Evolutionary conservation across 2,797 vertebrate genomes (phyloP), one percentile per base, ranked within the genome.

Genomic region (Spheniscus humboldti): DNA sequence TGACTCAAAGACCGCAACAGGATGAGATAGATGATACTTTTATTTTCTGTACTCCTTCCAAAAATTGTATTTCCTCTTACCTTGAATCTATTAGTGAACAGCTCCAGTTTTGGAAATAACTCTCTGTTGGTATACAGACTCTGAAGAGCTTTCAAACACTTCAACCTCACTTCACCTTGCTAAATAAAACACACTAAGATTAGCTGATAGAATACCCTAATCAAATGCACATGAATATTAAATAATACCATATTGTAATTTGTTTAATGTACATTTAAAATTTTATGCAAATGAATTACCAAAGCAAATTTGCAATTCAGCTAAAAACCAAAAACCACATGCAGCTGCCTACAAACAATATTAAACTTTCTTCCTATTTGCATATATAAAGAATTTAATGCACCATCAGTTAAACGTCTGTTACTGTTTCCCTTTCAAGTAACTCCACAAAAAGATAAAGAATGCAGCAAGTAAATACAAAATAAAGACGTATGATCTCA

Each of bases 91-190:
- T 99, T 99, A 53, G 99, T 99, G 98, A 99, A 99, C 66, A 99
- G 99, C 97, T 99, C 99, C 93, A 99, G 98, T 97, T 99, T 99
- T 82, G 99, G 99, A 92, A 99, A 99, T 92, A 99, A 98, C 80
- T 99, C 99, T 98, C 99, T 98, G 98, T 99, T 99, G 90, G 99
- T 99, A 98, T 99, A 99, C 9, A 99, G 98, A 95, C 99, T 99
- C 98, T 99, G 99, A 73, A 99, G 98, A 92, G 99, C 99, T 98
- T 99, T 99, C 97, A 99, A 98, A 98, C 99, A 99, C 98, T 99
- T 99, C 88, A 99, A 98, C 96, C 99, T 99, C 95, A 99, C 99
- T 98, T 99, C 99, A 94, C 99, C 99, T 99, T 99, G 99, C 99
- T 99, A 95, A 97, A 96, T 53, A 96, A 98, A 96, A 97, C 86